Evolutionary conservation across 2,797 vertebrate species (phyloP), one percentile per base, ranked within the genome.

Genomic region (Lophius americanus): DNA sequence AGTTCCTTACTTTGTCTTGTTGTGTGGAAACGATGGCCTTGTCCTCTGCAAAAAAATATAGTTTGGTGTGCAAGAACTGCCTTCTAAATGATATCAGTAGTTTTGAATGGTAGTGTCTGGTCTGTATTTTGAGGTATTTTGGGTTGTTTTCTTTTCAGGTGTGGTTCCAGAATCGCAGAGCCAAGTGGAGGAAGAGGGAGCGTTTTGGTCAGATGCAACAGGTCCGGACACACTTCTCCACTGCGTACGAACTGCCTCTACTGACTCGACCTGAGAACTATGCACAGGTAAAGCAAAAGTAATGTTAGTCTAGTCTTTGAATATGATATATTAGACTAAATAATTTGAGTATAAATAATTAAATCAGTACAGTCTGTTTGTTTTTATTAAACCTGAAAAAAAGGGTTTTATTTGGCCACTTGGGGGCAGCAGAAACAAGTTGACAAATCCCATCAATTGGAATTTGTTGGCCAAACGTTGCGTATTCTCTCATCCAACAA

Each of bases 151-250:
- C n/a, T 51, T 68, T 75, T 23, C 80, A 99, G 98, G 98, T 99
- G 74, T 99, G 98, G 98, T 99, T 99, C 87, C 98, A 99, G 92
- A 99, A 99, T 87, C 94, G 98, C 41, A 92, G 98, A 87, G 98
- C 98, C 3, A 99, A 99, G 81, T 99, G 98, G 98, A 95, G 98
- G 82, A 99, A 99, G 92, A 90, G 98, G 78, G 98, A 99, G 74
- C 93, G 98, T 6, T 99, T 99, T 0, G 98, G 98, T 10, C 98
- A 99, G 91, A 99, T 99, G 97, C 98, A 99, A 84, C 98, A 99
- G 91, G 98, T 99, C 78, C 96, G 97, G 53, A 99, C 96, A 7
- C 98, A 99, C 89, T 99, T 99, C 92, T 98, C 98, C 49, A 96
- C 96, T 0, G 95, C 98, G 71, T 99, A 99, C 0, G 98, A 99